These are phyloP conservation scores for Sminthurides bifidus DNA, from an alignment of 1,140 invertebrate species.

Conservation along the genomic window DNA sequence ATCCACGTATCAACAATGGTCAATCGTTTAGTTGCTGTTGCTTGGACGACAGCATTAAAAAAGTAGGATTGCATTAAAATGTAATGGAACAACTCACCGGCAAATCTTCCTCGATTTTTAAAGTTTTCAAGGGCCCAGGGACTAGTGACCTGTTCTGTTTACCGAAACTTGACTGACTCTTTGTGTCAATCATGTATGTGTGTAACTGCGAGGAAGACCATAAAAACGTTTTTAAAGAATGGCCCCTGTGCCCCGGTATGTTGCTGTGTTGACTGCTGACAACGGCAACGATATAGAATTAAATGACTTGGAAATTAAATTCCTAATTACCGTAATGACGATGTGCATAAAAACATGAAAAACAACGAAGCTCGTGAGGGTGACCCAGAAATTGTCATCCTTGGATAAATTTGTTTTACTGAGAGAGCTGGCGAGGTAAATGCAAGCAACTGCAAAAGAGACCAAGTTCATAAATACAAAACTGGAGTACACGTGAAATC, in stretches of 20 bases:
- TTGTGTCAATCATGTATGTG: too few relatives aligned
- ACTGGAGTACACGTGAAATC: neutral
- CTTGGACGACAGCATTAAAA: too few relatives aligned
- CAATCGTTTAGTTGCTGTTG: too few relatives aligned
- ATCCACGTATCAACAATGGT: too few relatives aligned
- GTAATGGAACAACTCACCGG: too few relatives aligned
- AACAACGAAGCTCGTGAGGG: slow-evolving; percentile 67
- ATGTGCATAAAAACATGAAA: slow-evolving; percentile 81
- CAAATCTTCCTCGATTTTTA: too few relatives aligned
- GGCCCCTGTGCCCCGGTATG: neutral
- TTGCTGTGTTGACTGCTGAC: neutral
- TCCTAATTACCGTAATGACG: slow-evolving; percentile 67
- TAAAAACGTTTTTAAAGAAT: neutral
- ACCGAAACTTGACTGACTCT: too few relatives aligned
- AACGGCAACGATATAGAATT: too few relatives aligned
- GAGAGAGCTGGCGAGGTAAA: slow-evolving; percentile 81
- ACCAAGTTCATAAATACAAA: slow-evolving; percentile 2
- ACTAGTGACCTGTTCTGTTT: too few relatives aligned
- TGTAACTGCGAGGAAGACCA: slow-evolving; percentile 14
- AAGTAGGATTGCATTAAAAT: too few relatives aligned
- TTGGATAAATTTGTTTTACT: slow-evolving; percentile 60
- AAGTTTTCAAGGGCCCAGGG: too few relatives aligned
- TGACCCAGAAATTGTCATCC: slow-evolving; percentile 35
- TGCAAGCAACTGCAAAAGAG: slow-evolving; percentile 65
- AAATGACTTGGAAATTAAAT: too few relatives aligned